Evolutionary conservation across 2,113 vertebrate genomes (phyloP).

Genomic region (Cryptoleucopteryx plumbea): DNA sequence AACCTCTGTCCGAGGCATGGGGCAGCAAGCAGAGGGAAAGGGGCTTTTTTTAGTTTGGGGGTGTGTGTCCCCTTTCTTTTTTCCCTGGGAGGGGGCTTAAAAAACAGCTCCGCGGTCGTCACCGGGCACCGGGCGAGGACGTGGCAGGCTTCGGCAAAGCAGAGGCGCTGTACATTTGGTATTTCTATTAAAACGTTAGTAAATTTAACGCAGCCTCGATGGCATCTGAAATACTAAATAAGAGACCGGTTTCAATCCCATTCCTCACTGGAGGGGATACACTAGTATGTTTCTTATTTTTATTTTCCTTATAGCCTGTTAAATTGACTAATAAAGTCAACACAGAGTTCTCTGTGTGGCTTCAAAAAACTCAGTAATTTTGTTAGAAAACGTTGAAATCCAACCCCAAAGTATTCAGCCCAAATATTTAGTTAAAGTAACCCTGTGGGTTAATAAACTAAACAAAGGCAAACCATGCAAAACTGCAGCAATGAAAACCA

Average conservation of each 20-base stretch:
- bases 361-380: conserved; percentile 83
- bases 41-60: too few relatives aligned
- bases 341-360: conserved; percentile 80
- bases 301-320: conserved; percentile 75
- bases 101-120: background rate
- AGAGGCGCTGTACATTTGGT: background rate
- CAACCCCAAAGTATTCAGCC: conserved; percentile 85
- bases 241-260: background rate
- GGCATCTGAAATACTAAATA: conserved; percentile 9
- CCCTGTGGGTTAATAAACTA: conserved; percentile 98
- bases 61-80: rapidly evolving
- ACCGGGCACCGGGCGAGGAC: background rate
- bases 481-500: conserved; percentile 98
- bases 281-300: conserved; percentile 67
- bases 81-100: rapidly evolving
- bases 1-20: too few relatives aligned
- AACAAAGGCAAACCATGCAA: conserved; percentile 98
- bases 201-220: background rate
- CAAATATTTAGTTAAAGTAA: conserved; percentile 96
- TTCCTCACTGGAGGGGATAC: conserved; percentile 35
- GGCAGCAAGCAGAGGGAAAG: background rate
- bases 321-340: conserved; percentile 81
- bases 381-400: conserved; percentile 88
- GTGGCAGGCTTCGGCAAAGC: background rate
- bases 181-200: background rate